Conservation (phyloP, 2,797 vertebrate species). For the Toxotes lorentzi region DNA sequence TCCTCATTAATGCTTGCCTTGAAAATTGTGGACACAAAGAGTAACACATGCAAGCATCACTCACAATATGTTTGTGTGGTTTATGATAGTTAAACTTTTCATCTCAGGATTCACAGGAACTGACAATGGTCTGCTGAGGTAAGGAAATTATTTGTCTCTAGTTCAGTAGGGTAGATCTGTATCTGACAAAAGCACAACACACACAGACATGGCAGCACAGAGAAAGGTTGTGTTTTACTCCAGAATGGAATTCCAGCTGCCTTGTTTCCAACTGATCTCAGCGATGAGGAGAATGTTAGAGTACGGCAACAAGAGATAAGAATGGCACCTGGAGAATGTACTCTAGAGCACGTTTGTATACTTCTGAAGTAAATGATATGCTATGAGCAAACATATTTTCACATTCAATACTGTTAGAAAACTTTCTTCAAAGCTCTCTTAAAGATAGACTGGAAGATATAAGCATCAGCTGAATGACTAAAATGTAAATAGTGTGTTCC, state of each 20-base stretch:
- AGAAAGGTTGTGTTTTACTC: conserved; percentile 35
- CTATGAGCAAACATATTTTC: conserved; percentile 32
- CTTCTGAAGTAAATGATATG: conserved; percentile 42
- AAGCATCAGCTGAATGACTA: background rate
- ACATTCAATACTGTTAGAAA: background rate
- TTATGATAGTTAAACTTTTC: background rate
- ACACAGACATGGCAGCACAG: conserved; percentile 28
- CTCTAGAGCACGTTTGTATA: conserved; percentile 13
- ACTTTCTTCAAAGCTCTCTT: background rate
- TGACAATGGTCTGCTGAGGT: conserved; percentile 14
- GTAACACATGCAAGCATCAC: conserved; percentile 40
- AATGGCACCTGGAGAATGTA: conserved; percentile 75
- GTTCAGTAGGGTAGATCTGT: conserved; percentile 3
- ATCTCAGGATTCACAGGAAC: conserved; percentile 22
- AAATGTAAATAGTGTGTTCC: conserved; percentile 22
- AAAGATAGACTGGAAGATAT: conserved; percentile 14
- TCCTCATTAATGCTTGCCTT: conserved; percentile 58
- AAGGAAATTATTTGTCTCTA: conserved; percentile 29
- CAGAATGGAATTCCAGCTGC: conserved; percentile 62
- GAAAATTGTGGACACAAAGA: conserved; percentile 49
- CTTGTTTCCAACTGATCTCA: conserved; percentile 60
- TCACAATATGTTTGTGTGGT: conserved; percentile 10
- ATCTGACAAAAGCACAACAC: conserved; percentile 31
- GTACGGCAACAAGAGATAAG: conserved; percentile 68
- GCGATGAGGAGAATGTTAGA: conserved; percentile 66